phyloP scores from a whole-genome alignment of 2,888 invertebrate species.

The Lampropteryx suffumata region DNA sequence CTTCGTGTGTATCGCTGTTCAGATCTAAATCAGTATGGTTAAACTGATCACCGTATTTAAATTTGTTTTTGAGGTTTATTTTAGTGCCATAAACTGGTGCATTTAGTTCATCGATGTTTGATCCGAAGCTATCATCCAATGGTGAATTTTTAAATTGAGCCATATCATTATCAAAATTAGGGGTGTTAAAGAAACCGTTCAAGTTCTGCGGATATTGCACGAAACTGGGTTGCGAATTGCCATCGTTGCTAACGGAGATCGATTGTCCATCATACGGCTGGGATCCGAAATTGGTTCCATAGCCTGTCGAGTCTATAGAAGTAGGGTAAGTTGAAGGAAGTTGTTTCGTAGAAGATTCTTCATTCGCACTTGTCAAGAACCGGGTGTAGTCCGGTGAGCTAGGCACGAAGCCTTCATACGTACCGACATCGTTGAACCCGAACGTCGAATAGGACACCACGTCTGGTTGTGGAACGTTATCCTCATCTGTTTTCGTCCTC shows the following conservation, averaged over 20 bases:
- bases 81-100: slow-evolving; percentile 69
- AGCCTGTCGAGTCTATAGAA: slow-evolving; percentile 58
- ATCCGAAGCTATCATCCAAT: slow-evolving; percentile 41
- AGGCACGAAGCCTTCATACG: slow-evolving; percentile 70
- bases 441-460: slow-evolving; percentile 75
- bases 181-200: slow-evolving; percentile 52
- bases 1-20: slow-evolving; percentile 48
- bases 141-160: slow-evolving; percentile 47
- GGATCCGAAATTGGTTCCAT: slow-evolving; percentile 49
- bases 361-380: slow-evolving; percentile 53
- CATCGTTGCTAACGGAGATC: slow-evolving; percentile 44
- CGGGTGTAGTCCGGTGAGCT: slow-evolving; percentile 70
- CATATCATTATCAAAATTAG: slow-evolving; percentile 47
- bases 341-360: slow-evolving; percentile 61
- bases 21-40: slow-evolving; percentile 55
- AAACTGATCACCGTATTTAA: slow-evolving; percentile 43
- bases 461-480: slow-evolving; percentile 64
- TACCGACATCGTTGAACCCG: slow-evolving; percentile 72
- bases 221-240: slow-evolving; percentile 51
- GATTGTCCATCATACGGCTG: slow-evolving; percentile 48
- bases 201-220: slow-evolving; percentile 55
- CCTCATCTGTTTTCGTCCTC: slow-evolving; percentile 56
- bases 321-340: slow-evolving; percentile 73
- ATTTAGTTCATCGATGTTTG: slow-evolving; percentile 47
- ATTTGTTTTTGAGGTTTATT: slow-evolving; percentile 56